A percentile compares a stretch with the other conserved stretches of the same genome.
phyloP scores from a whole-genome alignment of 30 jellyfish, hydroid and myxozoan genomes.

The Cassiopea andromeda region DNA sequence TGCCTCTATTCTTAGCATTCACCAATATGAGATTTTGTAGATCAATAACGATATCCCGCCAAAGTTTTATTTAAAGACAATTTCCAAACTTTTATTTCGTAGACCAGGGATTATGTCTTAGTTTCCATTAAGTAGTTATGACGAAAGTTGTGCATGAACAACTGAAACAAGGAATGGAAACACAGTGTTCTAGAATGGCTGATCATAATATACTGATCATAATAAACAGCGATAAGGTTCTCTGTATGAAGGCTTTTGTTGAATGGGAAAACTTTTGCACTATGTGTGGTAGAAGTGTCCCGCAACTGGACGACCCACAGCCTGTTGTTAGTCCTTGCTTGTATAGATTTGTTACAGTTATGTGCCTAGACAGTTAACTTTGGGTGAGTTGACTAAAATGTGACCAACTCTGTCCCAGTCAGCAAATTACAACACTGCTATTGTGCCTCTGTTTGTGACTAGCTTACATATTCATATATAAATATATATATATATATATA shows the following conservation, averaged over 20 bases:
- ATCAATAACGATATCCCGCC: neutral
- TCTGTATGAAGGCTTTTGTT: neutral
- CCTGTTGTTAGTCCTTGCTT: neutral
- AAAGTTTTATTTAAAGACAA: neutral
- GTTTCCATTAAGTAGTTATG: neutral
- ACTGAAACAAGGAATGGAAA: neutral
- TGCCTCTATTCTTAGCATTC: neutral
- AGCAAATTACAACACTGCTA: no score
- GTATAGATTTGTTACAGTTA: neutral
- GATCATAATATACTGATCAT: neutral
- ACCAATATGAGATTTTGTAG: neutral
- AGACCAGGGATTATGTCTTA: neutral
- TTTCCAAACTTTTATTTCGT: neutral
- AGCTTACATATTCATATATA: no score
- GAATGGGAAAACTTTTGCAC: neutral
- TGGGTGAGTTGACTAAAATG: no score
- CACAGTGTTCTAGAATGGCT: neutral
- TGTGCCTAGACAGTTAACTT: no score
- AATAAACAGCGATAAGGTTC: no score
- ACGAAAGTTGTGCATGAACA: neutral
- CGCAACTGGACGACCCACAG: neutral
- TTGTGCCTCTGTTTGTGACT: no score
- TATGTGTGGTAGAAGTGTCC: neutral
- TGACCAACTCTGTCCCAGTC: no score
- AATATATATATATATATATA: no score